Evolutionary conservation across 2,797 vertebrate species (phyloP).

Genomic region (Aeoliscus strigatus): DNA sequence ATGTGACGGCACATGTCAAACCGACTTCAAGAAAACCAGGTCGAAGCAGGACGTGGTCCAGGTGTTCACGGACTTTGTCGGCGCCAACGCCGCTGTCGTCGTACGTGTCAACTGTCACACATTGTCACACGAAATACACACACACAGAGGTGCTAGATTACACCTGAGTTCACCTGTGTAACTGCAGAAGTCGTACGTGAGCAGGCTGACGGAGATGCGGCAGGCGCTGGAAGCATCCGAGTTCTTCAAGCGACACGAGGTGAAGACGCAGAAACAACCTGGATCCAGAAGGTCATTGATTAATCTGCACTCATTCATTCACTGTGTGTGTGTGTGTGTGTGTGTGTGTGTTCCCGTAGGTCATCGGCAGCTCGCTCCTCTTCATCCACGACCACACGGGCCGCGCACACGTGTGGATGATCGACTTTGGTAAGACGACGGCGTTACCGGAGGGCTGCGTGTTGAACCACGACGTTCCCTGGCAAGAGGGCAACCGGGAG

Average conservation of each 20-base stretch:
- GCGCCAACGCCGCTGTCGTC: conserved; percentile 79
- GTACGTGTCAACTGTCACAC: conserved; percentile 70
- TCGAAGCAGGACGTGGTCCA: conserved; percentile 84
- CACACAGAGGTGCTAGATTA: too few relatives aligned
- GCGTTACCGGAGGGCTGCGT: conserved; percentile 84
- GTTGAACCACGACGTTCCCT: conserved; percentile 84
- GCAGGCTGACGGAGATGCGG: conserved; percentile 84
- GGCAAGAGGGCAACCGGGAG: conserved; percentile 95
- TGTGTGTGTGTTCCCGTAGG: too few relatives aligned
- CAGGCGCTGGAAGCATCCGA: conserved; percentile 82
- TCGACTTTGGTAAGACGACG: conserved; percentile 97
- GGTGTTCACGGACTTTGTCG: conserved; percentile 88
- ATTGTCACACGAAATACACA: too few relatives aligned
- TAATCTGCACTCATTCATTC: too few relatives aligned
- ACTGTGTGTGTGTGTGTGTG: too few relatives aligned
- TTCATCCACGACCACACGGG: conserved; percentile 93
- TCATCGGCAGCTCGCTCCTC: conserved; percentile 97
- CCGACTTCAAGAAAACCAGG: conserved; percentile 94
- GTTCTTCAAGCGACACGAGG: conserved; percentile 94
- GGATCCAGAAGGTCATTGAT: too few relatives aligned
- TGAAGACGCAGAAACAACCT: too few relatives aligned
- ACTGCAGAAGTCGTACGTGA: conserved; percentile 85
- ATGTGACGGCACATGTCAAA: conserved; percentile 89
- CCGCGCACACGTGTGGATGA: conserved; percentile 90
- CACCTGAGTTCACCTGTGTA: too few relatives aligned